Evolutionary conservation across 2,113 vertebrate species (phyloP).

Genomic region (Dendrocopos noguchii): DNA sequence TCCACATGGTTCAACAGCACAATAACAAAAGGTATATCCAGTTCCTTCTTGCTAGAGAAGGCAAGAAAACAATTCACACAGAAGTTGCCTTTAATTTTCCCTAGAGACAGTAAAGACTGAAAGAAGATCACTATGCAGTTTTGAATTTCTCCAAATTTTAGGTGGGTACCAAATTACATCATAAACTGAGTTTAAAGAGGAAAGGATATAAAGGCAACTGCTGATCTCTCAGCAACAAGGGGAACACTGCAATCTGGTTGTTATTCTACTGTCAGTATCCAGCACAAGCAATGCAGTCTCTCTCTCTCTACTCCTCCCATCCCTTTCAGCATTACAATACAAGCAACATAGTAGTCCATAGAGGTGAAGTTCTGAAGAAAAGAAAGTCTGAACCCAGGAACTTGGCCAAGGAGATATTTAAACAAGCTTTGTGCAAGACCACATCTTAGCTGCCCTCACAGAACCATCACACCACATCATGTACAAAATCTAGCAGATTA

Average conservation of each 20-base stretch:
- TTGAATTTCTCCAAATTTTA: background rate
- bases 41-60: background rate
- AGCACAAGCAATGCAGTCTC: background rate
- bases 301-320: no score
- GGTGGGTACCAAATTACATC: background rate
- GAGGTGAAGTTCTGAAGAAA: background rate
- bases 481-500: background rate
- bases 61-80: background rate
- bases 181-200: background rate
- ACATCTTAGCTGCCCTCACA: background rate
- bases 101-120: background rate
- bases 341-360: background rate
- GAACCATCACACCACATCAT: rapidly evolving
- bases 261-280: background rate
- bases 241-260: background rate
- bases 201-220: background rate
- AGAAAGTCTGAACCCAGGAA: background rate
- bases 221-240: background rate
- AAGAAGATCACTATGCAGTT: background rate
- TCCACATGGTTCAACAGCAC: background rate
- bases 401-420: background rate
- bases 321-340: background rate
- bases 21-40: background rate
- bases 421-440: background rate
- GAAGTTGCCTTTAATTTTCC: background rate